Conservation (phyloP, 2,113 vertebrate genomes). For the Mirza zaza region DNA sequence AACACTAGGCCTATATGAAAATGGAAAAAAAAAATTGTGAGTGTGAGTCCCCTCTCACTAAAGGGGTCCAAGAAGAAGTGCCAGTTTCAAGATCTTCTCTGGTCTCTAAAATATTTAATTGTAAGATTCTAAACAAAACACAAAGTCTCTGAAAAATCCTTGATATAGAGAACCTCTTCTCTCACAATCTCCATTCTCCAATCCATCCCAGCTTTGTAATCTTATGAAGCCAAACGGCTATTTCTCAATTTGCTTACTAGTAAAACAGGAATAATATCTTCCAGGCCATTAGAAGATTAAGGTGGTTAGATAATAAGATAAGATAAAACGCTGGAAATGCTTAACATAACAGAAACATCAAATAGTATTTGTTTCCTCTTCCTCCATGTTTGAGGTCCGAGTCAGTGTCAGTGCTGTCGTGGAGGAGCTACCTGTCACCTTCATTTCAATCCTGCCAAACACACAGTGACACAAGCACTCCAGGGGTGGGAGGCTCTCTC, state of each 20-base stretch:
- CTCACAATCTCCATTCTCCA: background rate
- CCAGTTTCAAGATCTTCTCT: background rate
- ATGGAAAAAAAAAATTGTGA: background rate
- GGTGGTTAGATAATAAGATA: background rate
- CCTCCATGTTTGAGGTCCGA: fast-evolving
- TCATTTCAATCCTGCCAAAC: background rate
- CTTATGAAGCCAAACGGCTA: background rate
- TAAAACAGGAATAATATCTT: background rate
- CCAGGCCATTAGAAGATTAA: background rate
- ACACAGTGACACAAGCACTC: background rate
- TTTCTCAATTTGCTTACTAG: background rate
- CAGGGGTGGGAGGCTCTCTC: fast-evolving
- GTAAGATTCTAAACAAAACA: background rate
- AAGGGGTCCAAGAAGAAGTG: background rate
- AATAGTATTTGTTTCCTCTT: background rate
- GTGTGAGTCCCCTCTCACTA: background rate
- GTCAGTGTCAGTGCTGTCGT: background rate
- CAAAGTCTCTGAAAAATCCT: background rate
- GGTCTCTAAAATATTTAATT: background rate
- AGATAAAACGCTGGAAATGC: background rate
- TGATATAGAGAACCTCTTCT: background rate
- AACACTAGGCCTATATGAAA: background rate
- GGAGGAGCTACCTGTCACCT: background rate
- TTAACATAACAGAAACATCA: background rate
- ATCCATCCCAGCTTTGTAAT: background rate